phyloP scores from a whole-genome alignment of 1,140 invertebrate species.

The Vollenhovia emeryi region DNA sequence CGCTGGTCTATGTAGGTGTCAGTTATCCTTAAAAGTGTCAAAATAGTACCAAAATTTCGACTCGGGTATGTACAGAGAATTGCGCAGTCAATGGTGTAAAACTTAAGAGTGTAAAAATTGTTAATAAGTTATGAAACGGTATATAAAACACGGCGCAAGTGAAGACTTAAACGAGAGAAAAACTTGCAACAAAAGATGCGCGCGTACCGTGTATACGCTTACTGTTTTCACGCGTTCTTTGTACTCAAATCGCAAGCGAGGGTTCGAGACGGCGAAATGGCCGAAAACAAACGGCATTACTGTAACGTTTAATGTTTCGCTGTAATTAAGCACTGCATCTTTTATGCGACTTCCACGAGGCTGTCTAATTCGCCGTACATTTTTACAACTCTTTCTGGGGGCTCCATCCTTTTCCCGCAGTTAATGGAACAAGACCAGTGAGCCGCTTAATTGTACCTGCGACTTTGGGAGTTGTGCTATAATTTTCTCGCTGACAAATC shows the following conservation, averaged over 20 bases:
- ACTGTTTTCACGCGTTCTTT: background rate
- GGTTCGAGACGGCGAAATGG: background rate
- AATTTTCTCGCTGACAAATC: conserved; percentile 2
- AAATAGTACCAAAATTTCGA: no score
- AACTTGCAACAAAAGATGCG: background rate
- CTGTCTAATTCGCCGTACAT: background rate
- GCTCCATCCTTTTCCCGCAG: background rate
- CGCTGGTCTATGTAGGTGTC: no score
- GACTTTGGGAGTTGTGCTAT: background rate
- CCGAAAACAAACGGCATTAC: background rate
- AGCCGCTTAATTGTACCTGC: background rate
- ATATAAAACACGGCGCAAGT: no score
- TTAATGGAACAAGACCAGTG: background rate
- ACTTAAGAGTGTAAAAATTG: no score
- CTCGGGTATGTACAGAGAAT: no score
- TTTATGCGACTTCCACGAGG: background rate
- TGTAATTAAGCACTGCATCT: conserved; percentile 4
- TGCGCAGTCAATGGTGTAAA: no score
- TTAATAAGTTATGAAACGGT: no score
- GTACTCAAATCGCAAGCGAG: background rate
- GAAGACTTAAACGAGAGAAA: no score
- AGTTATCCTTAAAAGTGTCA: no score
- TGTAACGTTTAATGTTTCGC: background rate
- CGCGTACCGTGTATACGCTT: no score
- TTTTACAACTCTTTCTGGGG: background rate